phyloP scores from a whole-genome alignment of 2,888 invertebrate genomes.

The Sipha maydis region DNA sequence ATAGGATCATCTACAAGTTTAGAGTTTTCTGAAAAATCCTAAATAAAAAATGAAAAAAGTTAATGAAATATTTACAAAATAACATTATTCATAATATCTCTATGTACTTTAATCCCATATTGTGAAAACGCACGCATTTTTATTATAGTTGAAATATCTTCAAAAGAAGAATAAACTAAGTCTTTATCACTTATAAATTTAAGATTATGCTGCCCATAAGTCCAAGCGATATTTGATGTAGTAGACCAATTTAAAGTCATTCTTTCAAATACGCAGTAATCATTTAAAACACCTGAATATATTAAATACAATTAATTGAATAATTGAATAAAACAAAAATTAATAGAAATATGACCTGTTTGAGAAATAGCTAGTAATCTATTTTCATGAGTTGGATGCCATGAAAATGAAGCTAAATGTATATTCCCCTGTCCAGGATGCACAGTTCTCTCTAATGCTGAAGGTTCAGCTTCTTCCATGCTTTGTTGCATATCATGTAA shows the following conservation, averaged over 20 bases:
- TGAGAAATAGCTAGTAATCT: slow-evolving; percentile 77
- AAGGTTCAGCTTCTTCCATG: slow-evolving; percentile 79
- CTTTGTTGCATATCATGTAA: slow-evolving; percentile 87
- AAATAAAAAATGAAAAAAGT: not conserved
- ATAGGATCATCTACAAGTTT: slow-evolving; percentile 80
- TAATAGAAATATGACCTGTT: slow-evolving; percentile 68
- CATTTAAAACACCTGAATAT: slow-evolving; percentile 73
- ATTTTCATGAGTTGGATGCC: slow-evolving; percentile 87
- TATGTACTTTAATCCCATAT: slow-evolving; percentile 81
- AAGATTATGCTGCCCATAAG: slow-evolving; percentile 76
- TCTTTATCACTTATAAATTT: slow-evolving; percentile 72
- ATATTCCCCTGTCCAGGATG: slow-evolving; percentile 68
- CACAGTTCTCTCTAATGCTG: slow-evolving; percentile 79
- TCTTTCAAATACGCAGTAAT: slow-evolving; percentile 83
- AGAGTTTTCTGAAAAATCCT: slow-evolving; percentile 81
- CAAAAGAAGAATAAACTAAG: slow-evolving; percentile 70
- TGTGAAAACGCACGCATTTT: slow-evolving; percentile 77
- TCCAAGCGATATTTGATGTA: slow-evolving; percentile 79
- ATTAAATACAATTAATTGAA: not conserved
- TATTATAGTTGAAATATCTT: slow-evolving; percentile 80
- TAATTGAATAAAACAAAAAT: not conserved
- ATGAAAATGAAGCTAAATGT: slow-evolving; percentile 80
- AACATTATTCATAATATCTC: slow-evolving; percentile 62
- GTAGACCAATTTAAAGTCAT: slow-evolving; percentile 86
- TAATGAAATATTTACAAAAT: slow-evolving; percentile 38